These are phyloP conservation scores for Agelaius tricolor DNA, from an alignment of 2,113 vertebrate species.

Conservation along the genomic window DNA sequence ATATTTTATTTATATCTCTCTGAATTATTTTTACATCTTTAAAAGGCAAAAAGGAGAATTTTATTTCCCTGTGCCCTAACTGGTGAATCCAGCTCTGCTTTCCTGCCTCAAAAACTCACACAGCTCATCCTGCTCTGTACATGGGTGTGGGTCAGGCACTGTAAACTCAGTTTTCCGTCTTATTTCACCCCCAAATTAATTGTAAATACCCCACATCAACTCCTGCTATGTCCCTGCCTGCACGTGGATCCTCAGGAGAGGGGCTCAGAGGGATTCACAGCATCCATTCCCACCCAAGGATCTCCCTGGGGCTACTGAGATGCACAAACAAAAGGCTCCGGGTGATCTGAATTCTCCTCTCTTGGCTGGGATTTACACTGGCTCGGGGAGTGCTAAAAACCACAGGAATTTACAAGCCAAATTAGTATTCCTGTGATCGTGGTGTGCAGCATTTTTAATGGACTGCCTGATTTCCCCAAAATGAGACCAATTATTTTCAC, in stretches of 20 bases:
- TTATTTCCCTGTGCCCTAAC: background rate
- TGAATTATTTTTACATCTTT: background rate
- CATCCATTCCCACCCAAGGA: accelerated
- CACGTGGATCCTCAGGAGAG: too few relatives aligned
- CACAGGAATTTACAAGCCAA: background rate
- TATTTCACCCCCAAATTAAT: background rate
- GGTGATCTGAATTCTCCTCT: background rate
- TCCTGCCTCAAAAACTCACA: background rate
- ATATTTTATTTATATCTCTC: background rate
- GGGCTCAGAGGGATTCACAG: accelerated
- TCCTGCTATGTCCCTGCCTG: too few relatives aligned
- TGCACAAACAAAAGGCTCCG: accelerated
- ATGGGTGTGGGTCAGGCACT: background rate
- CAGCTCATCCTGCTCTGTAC: background rate
- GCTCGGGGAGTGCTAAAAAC: background rate
- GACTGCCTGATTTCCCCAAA: slow-evolving; percentile 11
- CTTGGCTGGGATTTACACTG: background rate
- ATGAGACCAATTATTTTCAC: slow-evolving; percentile 48
- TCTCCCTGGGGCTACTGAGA: background rate
- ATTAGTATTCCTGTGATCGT: background rate
- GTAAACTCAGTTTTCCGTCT: background rate
- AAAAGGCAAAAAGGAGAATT: background rate
- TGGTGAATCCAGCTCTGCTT: background rate
- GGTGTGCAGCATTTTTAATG: background rate
- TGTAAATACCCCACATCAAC: background rate